Evolutionary conservation across 1,140 invertebrate genomes (phyloP).

Genomic region (Neodiprion pinetum): DNA sequence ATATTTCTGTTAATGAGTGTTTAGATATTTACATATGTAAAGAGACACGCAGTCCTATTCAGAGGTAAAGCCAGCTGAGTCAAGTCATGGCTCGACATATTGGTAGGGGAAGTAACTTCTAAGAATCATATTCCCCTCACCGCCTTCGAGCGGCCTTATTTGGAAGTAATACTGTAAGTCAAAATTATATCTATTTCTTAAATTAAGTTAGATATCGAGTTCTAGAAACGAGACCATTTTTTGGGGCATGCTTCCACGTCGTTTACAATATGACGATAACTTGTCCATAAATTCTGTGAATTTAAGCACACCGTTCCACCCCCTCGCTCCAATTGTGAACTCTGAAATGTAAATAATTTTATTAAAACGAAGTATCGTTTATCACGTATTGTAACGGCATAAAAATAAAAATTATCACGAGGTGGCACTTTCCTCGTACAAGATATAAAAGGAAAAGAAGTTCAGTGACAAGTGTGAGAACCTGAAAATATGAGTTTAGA

Average conservation of each 20-base stretch:
- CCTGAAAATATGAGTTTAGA: conserved; percentile 17
- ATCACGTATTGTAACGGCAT: conserved; percentile 3
- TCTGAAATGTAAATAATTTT: conserved; percentile 58
- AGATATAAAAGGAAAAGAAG: no score
- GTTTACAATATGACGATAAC: conserved; percentile 59
- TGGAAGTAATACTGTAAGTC: no score
- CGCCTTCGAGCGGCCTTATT: no score
- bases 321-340: conserved; percentile 76
- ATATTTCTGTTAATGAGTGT: no score
- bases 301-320: conserved; percentile 83
- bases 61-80: no score
- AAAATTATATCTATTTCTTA: no score
- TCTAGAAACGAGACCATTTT: conserved; percentile 16
- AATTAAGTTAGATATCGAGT: neutral
- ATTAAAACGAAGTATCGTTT: conserved; percentile 22
- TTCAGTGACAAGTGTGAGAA: conserved; percentile 17
- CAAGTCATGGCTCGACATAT: no score
- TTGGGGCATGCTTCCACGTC: conserved; percentile 56
- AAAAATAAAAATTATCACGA: conserved; percentile 14
- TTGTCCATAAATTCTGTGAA: conserved; percentile 61
- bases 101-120: no score
- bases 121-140: no score
- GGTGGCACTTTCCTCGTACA: neutral
- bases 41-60: no score
- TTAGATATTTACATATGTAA: no score